Base-by-base conservation (phyloP, 1,140 invertebrate species). In the Pemphigus obesinymphae region DNA sequence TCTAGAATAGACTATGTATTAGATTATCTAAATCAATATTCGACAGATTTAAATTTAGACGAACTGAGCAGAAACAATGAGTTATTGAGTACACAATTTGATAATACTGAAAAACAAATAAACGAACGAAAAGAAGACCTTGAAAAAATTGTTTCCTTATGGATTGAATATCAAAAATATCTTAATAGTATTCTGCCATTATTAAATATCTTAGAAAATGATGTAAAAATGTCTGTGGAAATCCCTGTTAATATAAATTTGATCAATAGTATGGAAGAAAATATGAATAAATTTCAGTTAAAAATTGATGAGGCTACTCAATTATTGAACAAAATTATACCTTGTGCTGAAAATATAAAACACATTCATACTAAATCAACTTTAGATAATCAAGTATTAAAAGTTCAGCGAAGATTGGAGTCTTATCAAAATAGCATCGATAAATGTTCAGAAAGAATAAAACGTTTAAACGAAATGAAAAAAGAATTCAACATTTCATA, bases 181-280 rank as follows among this genome's bases (percentile, higher is more conserved):
- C 15, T 70, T 3, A 95, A 97, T 84, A 90, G 90, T 82, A 89
- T 97, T 11, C 90, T 92, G 1, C 89, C 91, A 2, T 96, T 94
- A 94, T 86, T 98, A n/a, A 95, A 95, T 86, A 92, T 94, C 72
- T 92, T 92, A 83, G 96, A 98, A 88, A 91, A 90, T 29, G 29
- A 72, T 37, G 61, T 82, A 29, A 70, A 58, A 20, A 45, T 15
- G 2, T 58, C 26, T 43, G 23, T 55, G 3, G 53, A 70, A 55
- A 66, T 43, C 23, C 68, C 31, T 29, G 37, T 82, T 23, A 68
- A 73, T 23, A 53, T 82, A 11, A 37, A 70, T n/a, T 17, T 15
- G 15, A 58, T 82, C 6, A 53, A 82, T 29, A 13, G 29, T 29
- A 45, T 34, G 2, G 31, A 55, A 72, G 34, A 34, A n/a, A 45